phyloP scores from a whole-genome alignment of 2,113 vertebrate genomes.

The Oncorhynchus nerka region DNA sequence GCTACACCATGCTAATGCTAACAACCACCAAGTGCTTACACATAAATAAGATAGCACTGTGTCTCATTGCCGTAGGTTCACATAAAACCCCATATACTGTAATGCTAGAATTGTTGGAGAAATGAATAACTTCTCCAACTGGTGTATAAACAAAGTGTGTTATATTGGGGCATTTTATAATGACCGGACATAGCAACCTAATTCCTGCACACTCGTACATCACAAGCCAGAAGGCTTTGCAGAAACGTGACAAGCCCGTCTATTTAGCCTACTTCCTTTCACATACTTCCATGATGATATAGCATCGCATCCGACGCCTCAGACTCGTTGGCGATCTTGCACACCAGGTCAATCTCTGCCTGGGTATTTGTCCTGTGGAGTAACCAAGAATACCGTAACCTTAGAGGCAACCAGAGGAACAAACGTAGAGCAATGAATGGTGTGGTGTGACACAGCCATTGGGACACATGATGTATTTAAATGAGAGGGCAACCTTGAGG shows the following conservation, averaged over 20 bases:
- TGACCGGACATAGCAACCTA: too few relatives aligned
- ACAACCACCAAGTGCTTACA: not conserved
- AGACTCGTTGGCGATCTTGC: constrained; percentile 81
- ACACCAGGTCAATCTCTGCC: constrained; percentile 88
- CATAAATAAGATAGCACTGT: not conserved
- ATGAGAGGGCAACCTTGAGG: not conserved
- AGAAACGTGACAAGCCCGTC: too few relatives aligned
- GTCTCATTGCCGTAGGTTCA: not conserved
- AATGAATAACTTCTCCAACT: too few relatives aligned
- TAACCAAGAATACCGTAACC: not conserved
- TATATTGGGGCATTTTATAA: too few relatives aligned
- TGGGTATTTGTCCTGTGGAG: constrained; percentile 85
- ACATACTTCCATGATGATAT: constrained; percentile 73
- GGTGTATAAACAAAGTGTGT: too few relatives aligned
- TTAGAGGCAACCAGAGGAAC: not conserved
- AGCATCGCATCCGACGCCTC: constrained; percentile 88
- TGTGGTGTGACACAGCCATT: not conserved
- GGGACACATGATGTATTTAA: not conserved
- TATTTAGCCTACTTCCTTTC: too few relatives aligned
- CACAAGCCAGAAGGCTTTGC: too few relatives aligned
- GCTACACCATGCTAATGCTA: not conserved
- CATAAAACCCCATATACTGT: not conserved
- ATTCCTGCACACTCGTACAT: too few relatives aligned
- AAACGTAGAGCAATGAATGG: not conserved
- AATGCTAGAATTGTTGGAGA: too few relatives aligned